phyloP scores from a whole-genome alignment of 2,113 vertebrate species.

The Prunella himalayana region DNA sequence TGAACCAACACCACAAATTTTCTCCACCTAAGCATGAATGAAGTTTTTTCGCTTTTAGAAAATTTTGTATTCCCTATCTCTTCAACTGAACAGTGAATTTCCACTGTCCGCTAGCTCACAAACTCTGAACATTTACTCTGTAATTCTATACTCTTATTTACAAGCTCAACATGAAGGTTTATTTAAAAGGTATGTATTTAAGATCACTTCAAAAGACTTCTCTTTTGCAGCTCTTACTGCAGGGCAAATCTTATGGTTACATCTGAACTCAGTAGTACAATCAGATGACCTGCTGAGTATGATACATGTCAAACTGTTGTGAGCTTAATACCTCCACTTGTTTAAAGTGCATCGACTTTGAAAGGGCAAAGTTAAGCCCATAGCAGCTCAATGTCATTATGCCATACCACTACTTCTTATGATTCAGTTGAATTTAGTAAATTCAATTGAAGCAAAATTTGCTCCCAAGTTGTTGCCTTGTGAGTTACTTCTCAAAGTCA shows the following conservation, averaged over 20 bases:
- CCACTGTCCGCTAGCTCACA: background rate
- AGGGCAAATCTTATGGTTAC: background rate
- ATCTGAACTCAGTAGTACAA: background rate
- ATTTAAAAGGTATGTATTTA: slow-evolving; percentile 16
- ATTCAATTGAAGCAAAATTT: background rate
- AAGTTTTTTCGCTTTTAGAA: background rate
- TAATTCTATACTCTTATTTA: slow-evolving; percentile 50
- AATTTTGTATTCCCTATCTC: background rate
- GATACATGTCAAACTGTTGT: background rate
- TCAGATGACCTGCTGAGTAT: background rate
- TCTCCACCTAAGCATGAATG: background rate
- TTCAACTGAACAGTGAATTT: slow-evolving; percentile 37
- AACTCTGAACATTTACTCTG: slow-evolving; percentile 20
- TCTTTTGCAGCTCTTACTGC: background rate
- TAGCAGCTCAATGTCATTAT: background rate
- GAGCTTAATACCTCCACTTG: background rate
- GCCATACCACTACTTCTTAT: background rate
- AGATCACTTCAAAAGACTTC: slow-evolving; percentile 5
- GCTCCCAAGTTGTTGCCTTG: background rate
- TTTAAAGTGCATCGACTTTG: background rate
- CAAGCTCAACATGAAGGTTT: background rate
- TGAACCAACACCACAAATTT: background rate
- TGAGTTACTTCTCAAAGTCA: background rate
- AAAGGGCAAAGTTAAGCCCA: background rate
- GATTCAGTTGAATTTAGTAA: background rate